Evolutionary conservation across 2,888 invertebrate species (phyloP), one percentile per base, ranked within the genome.

Genomic region (Tetrapedia diversipes): DNA sequence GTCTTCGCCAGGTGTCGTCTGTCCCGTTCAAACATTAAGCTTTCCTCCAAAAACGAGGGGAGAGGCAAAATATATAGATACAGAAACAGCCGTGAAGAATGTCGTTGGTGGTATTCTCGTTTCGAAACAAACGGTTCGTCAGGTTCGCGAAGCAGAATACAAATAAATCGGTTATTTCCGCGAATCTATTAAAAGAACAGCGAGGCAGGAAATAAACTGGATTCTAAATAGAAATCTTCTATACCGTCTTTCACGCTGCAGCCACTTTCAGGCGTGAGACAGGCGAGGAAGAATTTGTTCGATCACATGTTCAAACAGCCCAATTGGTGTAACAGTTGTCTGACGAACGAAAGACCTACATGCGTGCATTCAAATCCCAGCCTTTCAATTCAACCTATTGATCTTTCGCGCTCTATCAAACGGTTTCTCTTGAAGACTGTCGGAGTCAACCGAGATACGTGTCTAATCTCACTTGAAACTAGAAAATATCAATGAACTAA

Each of bases 1-100:
- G 39, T 49, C n/a, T 32, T 51, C 7, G 11, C 32, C 68, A 68
- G 49, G 32, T 68, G 68, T 61, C 68, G 22, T 68, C 34, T 63
- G 43, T 34, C 41, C 39, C 19, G n/a, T 10, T 27, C 8, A 19
- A 49, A 53, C 29, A 10, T 53, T 39, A 53, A 41, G 32, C 10
- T 41, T n/a, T 53, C 22, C 22, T 41, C 3, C 16, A 22, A 7
- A 29, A 29, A 41, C 29, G 16, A 53, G 10, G 6, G 11, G 32
- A 53, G 24, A 19, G 10, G 22, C 11, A 19, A 29, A 41, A 47
- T 19, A 24, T 14, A 27, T 22, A 6, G 6, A 24, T 14, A 27
- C 32, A 6, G 6, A 24, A 1, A 4, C 19, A 14, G 4, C 14
- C n/a, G 4, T 2, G 7, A 11, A 27, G 8, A 63, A 49, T 27